phyloP scores from a whole-genome alignment of 2,888 invertebrate genomes.

The Hypsopygia costalis region DNA sequence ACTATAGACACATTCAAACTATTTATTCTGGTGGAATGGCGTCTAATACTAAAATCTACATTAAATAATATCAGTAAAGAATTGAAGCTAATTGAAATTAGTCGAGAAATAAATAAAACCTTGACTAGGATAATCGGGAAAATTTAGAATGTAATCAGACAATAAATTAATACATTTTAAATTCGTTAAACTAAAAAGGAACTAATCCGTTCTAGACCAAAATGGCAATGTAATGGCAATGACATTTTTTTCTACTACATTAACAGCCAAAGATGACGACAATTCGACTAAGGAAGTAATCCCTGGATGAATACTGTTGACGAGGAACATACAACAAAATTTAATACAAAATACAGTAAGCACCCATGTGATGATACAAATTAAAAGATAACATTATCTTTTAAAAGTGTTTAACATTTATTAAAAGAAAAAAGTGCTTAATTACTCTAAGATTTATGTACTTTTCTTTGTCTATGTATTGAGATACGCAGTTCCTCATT shows the following conservation, averaged over 20 bases:
- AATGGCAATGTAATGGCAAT: slow-evolving; percentile 80
- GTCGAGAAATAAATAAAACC: slow-evolving; percentile 69
- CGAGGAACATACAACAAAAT: slow-evolving; percentile 23
- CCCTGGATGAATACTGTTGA: slow-evolving; percentile 31
- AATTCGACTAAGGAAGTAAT: slow-evolving; percentile 41
- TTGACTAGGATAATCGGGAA: slow-evolving; percentile 76
- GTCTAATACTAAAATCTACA: slow-evolving; percentile 56
- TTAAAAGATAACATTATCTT: neutral
- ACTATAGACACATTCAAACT: slow-evolving; percentile 36
- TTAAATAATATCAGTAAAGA: slow-evolving; percentile 55
- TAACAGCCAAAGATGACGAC: slow-evolving; percentile 58
- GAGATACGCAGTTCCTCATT: slow-evolving; percentile 23
- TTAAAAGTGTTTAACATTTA: slow-evolving; percentile 15
- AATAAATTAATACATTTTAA: slow-evolving; percentile 71
- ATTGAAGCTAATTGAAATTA: slow-evolving; percentile 55
- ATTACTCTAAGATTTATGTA: slow-evolving; percentile 7
- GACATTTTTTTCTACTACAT: slow-evolving; percentile 53
- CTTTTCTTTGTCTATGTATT: neutral
- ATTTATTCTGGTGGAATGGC: slow-evolving; percentile 59
- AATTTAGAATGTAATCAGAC: slow-evolving; percentile 64
- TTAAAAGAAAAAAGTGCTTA: slow-evolving; percentile 4
- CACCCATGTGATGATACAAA: slow-evolving; percentile 27
- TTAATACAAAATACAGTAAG: slow-evolving; percentile 10
- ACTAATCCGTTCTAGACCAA: slow-evolving; percentile 75
- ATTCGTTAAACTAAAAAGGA: slow-evolving; percentile 71